Evolutionary conservation across 2,888 invertebrate genomes (phyloP).

Genomic region (Lasioglossum pauxillum): DNA sequence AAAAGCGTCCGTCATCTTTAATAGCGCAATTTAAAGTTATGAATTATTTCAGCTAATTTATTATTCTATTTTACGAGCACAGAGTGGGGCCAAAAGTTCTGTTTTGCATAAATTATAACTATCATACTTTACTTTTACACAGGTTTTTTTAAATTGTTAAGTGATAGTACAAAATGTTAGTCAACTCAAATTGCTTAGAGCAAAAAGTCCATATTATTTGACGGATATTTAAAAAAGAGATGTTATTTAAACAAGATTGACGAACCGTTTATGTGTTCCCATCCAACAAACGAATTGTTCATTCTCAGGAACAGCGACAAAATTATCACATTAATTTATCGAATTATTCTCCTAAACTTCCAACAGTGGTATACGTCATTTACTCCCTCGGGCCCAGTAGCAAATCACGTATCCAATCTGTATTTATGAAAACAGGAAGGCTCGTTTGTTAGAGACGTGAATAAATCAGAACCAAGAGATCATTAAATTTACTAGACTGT

Average conservation of each 20-base stretch:
- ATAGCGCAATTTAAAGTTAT: background rate
- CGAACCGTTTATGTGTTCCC: background rate
- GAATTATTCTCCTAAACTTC: background rate
- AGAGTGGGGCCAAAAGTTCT: too few species aligned
- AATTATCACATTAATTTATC: background rate
- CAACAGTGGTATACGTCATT: background rate
- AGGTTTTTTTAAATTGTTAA: too few species aligned
- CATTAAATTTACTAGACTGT: background rate
- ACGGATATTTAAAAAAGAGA: too few species aligned
- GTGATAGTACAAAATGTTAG: too few species aligned
- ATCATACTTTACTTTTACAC: too few species aligned
- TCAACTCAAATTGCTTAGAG: too few species aligned
- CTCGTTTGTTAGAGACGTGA: background rate
- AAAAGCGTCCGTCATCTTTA: background rate
- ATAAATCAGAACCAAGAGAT: background rate
- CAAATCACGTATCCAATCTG: background rate
- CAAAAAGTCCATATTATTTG: too few species aligned
- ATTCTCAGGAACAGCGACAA: background rate
- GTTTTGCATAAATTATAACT: too few species aligned
- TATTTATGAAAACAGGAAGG: background rate
- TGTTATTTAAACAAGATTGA: background rate
- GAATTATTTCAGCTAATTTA: background rate
- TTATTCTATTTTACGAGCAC: background rate
- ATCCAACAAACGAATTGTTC: background rate
- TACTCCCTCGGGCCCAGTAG: background rate